Conservation (phyloP, 2,888 invertebrate species). For the Ectropis crepuscularia region DNA sequence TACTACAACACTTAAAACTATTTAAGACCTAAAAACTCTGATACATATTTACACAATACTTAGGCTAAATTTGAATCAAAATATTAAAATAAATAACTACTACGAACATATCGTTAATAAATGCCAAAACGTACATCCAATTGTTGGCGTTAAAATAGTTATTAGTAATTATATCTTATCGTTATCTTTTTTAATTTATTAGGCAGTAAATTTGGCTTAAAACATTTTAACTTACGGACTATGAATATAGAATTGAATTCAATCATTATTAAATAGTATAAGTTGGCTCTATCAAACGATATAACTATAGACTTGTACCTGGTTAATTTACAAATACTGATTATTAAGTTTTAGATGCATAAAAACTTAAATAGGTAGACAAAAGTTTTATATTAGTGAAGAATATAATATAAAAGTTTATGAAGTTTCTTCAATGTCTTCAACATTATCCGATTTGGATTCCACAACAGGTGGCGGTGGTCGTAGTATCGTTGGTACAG, state of each 20-base stretch:
- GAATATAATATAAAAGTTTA: constrained; percentile 2
- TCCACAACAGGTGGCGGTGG: constrained; percentile 64
- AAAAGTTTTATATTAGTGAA: not conserved
- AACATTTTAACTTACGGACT: too few relatives aligned
- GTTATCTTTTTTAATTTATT: not conserved
- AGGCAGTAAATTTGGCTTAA: not conserved
- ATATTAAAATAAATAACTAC: constrained; percentile 22
- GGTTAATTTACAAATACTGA: constrained; percentile 17
- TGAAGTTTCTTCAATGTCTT: constrained; percentile 29
- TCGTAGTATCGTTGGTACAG: constrained; percentile 60
- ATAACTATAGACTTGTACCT: constrained; percentile 22
- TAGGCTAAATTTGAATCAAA: constrained; percentile 42
- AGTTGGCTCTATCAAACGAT: not conserved
- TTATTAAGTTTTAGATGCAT: not conserved
- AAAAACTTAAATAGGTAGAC: not conserved
- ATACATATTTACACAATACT: constrained; percentile 37
- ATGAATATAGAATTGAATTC: too few relatives aligned
- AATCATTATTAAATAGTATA: not conserved
- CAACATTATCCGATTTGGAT: constrained; percentile 54
- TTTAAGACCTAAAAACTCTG: constrained; percentile 31
- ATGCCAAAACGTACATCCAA: constrained; percentile 38
- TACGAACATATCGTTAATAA: constrained; percentile 37
- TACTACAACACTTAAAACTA: constrained; percentile 41
- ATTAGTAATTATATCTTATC: not conserved
- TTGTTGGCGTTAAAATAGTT: constrained; percentile 23